Conservation (phyloP, 2,888 invertebrate genomes). For the Idaea aversata region DNA sequence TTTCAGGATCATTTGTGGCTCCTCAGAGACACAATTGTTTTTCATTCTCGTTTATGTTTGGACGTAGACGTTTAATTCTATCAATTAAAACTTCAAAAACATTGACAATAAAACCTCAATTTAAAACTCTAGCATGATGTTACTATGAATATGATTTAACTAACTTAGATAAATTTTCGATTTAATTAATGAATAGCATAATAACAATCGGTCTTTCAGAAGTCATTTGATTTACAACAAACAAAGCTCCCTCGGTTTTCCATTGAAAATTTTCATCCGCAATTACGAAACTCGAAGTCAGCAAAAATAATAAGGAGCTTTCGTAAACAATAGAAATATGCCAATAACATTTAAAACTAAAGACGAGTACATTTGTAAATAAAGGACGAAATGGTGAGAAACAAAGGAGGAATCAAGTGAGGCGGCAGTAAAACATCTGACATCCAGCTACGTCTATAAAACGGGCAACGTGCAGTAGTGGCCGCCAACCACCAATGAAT, state of each 20-base stretch:
- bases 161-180: too few relatives aligned
- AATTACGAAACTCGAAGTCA: not conserved
- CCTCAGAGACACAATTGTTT: not conserved
- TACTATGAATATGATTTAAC: too few relatives aligned
- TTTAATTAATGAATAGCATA: not conserved
- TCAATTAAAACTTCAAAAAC: not conserved
- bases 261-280: not conserved
- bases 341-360: not conserved
- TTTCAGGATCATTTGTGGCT: not conserved
- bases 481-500: constrained; percentile 47
- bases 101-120: not conserved
- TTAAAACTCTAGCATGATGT: not conserved
- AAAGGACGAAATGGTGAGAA: not conserved
- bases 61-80: not conserved
- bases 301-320: not conserved
- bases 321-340: not conserved
- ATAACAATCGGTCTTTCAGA: not conserved
- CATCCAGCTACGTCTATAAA: constrained; percentile 10
- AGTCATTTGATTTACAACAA: not conserved
- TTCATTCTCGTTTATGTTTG: not conserved
- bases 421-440: constrained; percentile 3
- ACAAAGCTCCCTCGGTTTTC: not conserved
- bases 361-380: not conserved
- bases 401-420: not conserved
- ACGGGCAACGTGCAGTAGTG: constrained; percentile 1